Conservation (phyloP, 2,797 vertebrate genomes). For the Parambassis ranga region DNA sequence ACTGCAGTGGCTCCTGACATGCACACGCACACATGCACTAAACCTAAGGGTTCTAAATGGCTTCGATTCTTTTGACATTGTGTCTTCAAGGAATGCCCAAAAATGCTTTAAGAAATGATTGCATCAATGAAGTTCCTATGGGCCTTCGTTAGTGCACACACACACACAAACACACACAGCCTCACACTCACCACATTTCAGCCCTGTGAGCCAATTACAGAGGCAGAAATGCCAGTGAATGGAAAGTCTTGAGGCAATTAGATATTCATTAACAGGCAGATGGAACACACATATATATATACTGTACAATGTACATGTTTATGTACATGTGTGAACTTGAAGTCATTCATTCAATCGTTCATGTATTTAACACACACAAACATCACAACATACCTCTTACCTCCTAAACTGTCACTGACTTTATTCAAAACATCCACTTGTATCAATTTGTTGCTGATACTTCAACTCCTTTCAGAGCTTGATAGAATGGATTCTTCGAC, state of each 20-base stretch:
- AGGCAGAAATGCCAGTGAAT: conserved; percentile 27
- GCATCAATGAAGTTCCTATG: conserved; percentile 55
- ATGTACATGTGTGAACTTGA: no score
- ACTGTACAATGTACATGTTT: neutral
- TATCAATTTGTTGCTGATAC: no score
- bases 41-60: conserved; percentile 18
- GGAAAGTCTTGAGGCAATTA: conserved; percentile 42
- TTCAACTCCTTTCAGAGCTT: no score
- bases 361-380: no score
- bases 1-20: neutral
- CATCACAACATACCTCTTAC: no score
- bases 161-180: conserved; percentile 14
- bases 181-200: conserved; percentile 7
- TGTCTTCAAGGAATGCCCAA: conserved; percentile 32
- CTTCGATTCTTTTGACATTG: conserved; percentile 26
- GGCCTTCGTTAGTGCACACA: conserved; percentile 45
- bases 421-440: no score
- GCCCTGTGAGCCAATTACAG: conserved; percentile 52
- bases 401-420: no score
- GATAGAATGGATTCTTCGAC: no score
- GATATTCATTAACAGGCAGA: conserved; percentile 46
- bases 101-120: conserved; percentile 58
- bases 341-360: no score
- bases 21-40: neutral
- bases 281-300: conserved; percentile 8